Conservation (phyloP, 2,113 vertebrate genomes). For the Brachirus orientalis region DNA sequence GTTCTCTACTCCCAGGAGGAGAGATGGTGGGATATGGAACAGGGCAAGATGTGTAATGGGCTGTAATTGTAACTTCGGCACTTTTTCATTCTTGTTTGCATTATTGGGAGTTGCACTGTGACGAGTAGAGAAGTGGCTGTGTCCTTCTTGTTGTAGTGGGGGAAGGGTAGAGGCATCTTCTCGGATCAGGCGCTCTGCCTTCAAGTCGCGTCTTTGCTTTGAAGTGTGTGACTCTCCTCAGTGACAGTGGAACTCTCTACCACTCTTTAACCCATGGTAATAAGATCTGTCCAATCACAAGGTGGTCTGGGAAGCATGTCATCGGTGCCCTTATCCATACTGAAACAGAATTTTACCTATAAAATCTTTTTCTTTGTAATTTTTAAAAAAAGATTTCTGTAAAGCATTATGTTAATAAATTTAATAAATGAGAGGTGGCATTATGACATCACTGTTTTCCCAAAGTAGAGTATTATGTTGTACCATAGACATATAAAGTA, state of each 20-base stretch:
- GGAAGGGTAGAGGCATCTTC: conserved; percentile 29
- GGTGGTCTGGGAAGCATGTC: too few species aligned
- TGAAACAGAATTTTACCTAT: too few species aligned
- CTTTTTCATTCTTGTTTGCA: conserved; percentile 77
- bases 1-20: conserved; percentile 79
- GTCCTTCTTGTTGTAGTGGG: conserved; percentile 20
- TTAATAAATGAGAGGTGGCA: too few species aligned
- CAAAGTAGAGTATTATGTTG: too few species aligned
- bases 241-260: conserved; percentile 1
- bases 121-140: conserved; percentile 29
- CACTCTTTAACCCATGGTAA: too few species aligned
- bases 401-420: too few species aligned
- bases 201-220: conserved; percentile 85
- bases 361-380: too few species aligned
- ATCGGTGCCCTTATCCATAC: too few species aligned
- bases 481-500: too few species aligned
- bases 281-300: too few species aligned
- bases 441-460: too few species aligned
- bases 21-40: conserved; percentile 69
- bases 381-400: too few species aligned
- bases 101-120: conserved; percentile 19
- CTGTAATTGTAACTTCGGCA: conserved; percentile 92
- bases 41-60: conserved; percentile 82
- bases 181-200: conserved; percentile 89
- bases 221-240: conserved; percentile 80